Percentiles rank a stretch among this genome's conserved stretches.
phyloP scores from a whole-genome alignment of 2,797 vertebrate genomes.

The Spinibarbus caldwelli region DNA sequence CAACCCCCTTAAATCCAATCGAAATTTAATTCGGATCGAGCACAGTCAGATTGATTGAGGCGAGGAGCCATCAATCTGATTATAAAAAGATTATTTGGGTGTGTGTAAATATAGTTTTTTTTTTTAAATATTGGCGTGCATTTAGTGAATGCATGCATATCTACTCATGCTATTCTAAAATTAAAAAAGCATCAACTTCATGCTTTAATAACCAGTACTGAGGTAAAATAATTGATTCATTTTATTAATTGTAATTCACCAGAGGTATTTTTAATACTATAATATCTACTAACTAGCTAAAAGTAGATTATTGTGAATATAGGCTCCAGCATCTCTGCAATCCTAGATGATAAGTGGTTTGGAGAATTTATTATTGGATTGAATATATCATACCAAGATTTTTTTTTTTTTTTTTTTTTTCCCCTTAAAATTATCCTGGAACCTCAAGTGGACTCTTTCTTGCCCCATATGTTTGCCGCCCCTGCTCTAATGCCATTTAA shows the following conservation, averaged over 20 bases:
- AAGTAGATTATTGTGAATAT: too few relatives aligned
- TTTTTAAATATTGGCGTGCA: neutral
- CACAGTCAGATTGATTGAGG: neutral
- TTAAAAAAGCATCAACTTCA: neutral
- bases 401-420: too few relatives aligned
- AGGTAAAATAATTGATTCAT: neutral
- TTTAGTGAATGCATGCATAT: too few relatives aligned
- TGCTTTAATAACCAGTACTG: neutral
- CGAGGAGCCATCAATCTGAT: neutral
- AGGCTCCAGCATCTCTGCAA: too few relatives aligned
- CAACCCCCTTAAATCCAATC: neutral
- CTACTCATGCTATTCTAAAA: neutral
- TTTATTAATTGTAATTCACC: neutral
- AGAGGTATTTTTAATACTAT: too few relatives aligned
- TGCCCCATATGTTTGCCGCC: neutral
- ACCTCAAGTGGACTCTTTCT: neutral
- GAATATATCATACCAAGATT: neutral
- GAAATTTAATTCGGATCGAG: neutral
- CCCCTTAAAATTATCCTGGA: neutral
- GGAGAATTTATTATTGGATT: neutral
- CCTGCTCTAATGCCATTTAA: slow-evolving; percentile 6
- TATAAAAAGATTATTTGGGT: neutral
- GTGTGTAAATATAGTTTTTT: neutral
- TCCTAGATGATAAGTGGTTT: too few relatives aligned
- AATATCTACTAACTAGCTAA: too few relatives aligned